A percentile compares a stretch with the other conserved stretches of the same genome.
These are phyloP conservation scores for Coreoperca whiteheadi DNA, from an alignment of 2,113 vertebrate genomes.

Conservation along the genomic window DNA sequence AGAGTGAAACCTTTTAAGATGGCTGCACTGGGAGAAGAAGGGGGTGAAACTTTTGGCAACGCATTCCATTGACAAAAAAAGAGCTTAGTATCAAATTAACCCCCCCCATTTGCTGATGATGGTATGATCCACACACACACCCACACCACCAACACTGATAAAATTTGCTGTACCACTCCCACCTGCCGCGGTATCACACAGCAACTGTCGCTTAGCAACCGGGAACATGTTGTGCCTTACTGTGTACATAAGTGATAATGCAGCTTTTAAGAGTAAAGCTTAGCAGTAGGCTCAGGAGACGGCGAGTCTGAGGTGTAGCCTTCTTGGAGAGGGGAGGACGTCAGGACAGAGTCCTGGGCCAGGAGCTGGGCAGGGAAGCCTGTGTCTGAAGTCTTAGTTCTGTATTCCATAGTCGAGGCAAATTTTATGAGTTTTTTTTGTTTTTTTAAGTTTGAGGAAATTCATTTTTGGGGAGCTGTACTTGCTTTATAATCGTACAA, in stretches of 20 bases:
- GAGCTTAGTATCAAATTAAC: background rate
- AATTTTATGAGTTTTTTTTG: no score
- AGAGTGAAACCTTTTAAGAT: constrained; percentile 33
- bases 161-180: constrained; percentile 59
- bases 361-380: no score
- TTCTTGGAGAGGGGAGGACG: background rate
- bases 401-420: no score
- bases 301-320: background rate
- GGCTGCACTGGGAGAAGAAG: constrained; percentile 20
- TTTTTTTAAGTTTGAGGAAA: no score
- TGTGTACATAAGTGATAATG: constrained; percentile 64
- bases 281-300: constrained; percentile 19
- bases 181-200: constrained; percentile 81
- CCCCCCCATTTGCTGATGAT: constrained; percentile 27
- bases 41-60: background rate
- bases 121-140: constrained; percentile 25
- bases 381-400: no score
- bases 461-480: no score
- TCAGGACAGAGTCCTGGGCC: background rate
- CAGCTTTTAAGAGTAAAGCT: constrained; percentile 58
- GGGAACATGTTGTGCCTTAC: constrained; percentile 70
- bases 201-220: constrained; percentile 92
- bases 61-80: constrained; percentile 50
- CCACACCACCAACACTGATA: constrained; percentile 24
- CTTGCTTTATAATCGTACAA: no score